Evolutionary conservation across 2,888 invertebrate genomes (phyloP), one percentile per base, ranked within the genome.

Genomic region (Camponotus fellah): DNA sequence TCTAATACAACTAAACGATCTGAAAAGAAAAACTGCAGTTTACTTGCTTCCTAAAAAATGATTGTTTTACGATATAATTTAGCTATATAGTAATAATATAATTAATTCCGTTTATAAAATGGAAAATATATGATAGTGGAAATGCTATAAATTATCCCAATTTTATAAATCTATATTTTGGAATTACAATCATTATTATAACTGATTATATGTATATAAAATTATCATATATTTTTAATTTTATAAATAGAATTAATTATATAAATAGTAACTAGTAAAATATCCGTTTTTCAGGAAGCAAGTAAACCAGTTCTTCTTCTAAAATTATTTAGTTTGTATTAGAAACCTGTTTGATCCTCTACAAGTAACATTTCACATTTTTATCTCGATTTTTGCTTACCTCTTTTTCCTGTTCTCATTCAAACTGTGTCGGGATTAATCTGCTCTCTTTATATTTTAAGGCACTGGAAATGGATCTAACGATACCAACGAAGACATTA

Each of bases 21-120:
- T 58, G 83, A 85, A 85, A 88, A 86, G 82, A 80, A 88, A 87
- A 89, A 86, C 64, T 82, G 46, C 26, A 26, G 82, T 64, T 88
- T 84, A 85, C 87, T 84, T 87, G 86, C 84, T 88, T 84, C 34
- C 65, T 40, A 17, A 5, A 53, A 43, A 58, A 81, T 8, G 3
- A 4, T 53, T 53, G 2, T 21, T 68, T 14, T 46, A 66, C 2
- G n/a, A n/a, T 65, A 37, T 43, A 10, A 9, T 10, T 21, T n/a
- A n/a, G 21, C 6, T 65, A 26, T n/a, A n/a, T 53, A 26, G 2
- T 26, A 26, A 26, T 26, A 26, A 21, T 43, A 40, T 56, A 21
- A 58, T 58, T 58, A 58, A 14, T 14, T 9, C 6, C n/a, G n/a
- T 34, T 65, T 21, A n/a, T 40, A 40, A 65, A 40, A 40, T 40